Evolutionary conservation across 2,888 invertebrate genomes (phyloP), one percentile per base, ranked within the genome.

Genomic region (Gortyna flavago): DNA sequence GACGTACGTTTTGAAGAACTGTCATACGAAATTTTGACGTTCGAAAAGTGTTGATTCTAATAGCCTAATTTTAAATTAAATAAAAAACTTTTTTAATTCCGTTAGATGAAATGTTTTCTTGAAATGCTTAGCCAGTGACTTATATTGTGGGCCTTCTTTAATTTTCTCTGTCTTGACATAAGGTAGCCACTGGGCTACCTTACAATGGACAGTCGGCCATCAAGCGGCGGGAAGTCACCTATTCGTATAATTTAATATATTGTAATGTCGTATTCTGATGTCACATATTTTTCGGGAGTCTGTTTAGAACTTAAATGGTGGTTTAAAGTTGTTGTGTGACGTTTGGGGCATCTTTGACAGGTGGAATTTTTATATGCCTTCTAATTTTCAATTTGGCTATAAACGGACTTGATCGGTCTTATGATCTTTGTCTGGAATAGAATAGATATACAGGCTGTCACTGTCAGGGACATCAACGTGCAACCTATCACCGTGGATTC

Each of bases 181-280:
- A 79, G 75, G 84, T 86, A 85, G 87, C 83, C 44, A 75, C 68
- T 29, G 41, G 51, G 87, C 87, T 87, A 83, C 89, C 71, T 86
- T 54, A 89, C 89, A 90, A 90, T 89, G 80, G 79, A 48, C 61
- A 32, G 44, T 1, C 61, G 66, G 67, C 82, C 81, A 87, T 89
- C 85, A 88, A 88, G 44, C 90, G 32, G 32, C 90, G 90, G 90
- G 90, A 79, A 74, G 78, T 76, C 85, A 71, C 38, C 73, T 73
- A 86, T 86, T 85, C 72, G 71, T 72, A 85, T 86, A 89, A 89
- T 88, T 85, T 89, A 87, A 85, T 89, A 87, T 88, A 89, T 89
- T 89, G 84, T 86, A 83, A 86, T 85, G 64, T 62, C 69, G 77
- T 79, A 80, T 83, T 79, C 77, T 67, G 77, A 80, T 85, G 85